A percentile compares a stretch with the other conserved stretches of the same genome.
These are phyloP conservation scores for Poecilia velifera DNA, from an alignment of 2,797 vertebrate genomes.

Conservation along the genomic window DNA sequence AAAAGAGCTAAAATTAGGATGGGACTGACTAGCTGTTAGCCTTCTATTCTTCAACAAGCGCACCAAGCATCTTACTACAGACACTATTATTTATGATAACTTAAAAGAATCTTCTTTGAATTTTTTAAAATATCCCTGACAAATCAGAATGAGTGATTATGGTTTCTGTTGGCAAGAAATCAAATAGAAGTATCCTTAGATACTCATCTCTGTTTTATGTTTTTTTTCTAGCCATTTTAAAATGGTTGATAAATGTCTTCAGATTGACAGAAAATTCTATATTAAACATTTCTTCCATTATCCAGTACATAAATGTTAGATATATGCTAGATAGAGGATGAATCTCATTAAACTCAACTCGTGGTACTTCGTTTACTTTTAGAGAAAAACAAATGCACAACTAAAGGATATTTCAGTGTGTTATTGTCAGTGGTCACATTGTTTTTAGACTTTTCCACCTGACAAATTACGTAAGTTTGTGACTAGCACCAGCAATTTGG, in stretches of 20 bases:
- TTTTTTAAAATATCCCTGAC: background rate
- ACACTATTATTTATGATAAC: background rate
- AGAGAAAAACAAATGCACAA: background rate
- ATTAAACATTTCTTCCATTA: background rate
- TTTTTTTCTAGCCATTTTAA: background rate
- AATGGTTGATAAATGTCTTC: background rate
- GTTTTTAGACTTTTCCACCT: slow-evolving; percentile 37
- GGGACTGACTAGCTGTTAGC: background rate
- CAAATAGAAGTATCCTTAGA: background rate
- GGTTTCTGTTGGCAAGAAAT: background rate
- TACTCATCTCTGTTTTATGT: background rate
- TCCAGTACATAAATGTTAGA: background rate
- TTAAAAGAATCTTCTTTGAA: background rate
- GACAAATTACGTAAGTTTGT: slow-evolving; percentile 47
- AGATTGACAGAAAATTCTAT: background rate
- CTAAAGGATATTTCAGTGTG: background rate
- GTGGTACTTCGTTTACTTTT: background rate
- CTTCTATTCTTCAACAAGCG: background rate
- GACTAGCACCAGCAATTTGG: slow-evolving; percentile 41
- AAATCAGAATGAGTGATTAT: background rate
- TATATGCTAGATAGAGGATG: too few species aligned
- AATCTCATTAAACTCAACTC: background rate
- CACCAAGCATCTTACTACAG: background rate
- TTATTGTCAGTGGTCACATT: slow-evolving; percentile 13
- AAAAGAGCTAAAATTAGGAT: background rate